These are phyloP conservation scores for Podotricha telesiphe DNA, from an alignment of 2,888 invertebrate species.

Conservation along the genomic window DNA sequence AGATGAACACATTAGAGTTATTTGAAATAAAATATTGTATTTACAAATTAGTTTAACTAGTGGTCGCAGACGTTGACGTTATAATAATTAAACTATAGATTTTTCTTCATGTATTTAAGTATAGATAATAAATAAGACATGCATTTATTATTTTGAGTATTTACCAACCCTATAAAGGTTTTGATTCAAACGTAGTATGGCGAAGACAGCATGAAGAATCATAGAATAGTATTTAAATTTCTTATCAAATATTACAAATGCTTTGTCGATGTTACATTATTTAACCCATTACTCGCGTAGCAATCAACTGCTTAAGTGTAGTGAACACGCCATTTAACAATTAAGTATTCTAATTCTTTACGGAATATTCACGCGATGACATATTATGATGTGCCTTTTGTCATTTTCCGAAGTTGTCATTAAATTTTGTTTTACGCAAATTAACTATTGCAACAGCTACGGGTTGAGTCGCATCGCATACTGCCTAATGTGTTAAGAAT, in stretches of 20 bases:
- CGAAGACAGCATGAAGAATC: background rate
- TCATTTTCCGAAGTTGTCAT: constrained; percentile 38
- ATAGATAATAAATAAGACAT: too few species aligned
- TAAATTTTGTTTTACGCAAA: constrained; percentile 16
- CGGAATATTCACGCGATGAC: constrained; percentile 53
- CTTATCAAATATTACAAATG: constrained; percentile 42
- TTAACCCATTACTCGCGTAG: constrained; percentile 43
- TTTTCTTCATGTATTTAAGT: too few species aligned
- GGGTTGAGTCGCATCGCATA: background rate
- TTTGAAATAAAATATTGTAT: too few species aligned
- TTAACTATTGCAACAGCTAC: background rate
- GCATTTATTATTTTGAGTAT: too few species aligned
- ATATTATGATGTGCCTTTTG: constrained; percentile 49
- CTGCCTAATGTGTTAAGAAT: too few species aligned
- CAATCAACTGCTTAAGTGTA: constrained; percentile 47
- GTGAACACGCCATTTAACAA: constrained; percentile 65
- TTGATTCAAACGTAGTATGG: too few species aligned
- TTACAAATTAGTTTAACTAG: background rate
- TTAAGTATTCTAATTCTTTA: constrained; percentile 58
- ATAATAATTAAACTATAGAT: too few species aligned
- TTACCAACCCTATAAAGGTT: too few species aligned
- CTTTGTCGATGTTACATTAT: constrained; percentile 39
- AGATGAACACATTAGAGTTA: too few species aligned
- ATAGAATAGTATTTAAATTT: constrained; percentile 10
- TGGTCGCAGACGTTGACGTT: too few species aligned